phyloP scores from a whole-genome alignment of 2,888 invertebrate genomes.

The Argyresthia albistria region DNA sequence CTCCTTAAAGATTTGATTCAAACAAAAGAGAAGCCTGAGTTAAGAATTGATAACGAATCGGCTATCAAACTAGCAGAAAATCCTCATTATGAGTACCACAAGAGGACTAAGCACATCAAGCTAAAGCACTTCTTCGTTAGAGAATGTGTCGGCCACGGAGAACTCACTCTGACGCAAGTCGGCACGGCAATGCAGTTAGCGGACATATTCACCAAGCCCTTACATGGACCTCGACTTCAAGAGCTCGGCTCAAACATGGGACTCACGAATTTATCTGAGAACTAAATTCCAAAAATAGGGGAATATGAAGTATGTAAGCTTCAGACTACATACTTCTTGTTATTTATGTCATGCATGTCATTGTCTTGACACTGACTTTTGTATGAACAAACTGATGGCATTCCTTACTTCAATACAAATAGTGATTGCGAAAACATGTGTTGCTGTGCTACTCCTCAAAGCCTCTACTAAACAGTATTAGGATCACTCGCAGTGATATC shows the following conservation, averaged over 20 bases:
- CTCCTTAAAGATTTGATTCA: too few relatives aligned
- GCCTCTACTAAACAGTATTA: too few relatives aligned
- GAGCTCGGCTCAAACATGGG: background rate
- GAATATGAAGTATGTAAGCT: too few relatives aligned
- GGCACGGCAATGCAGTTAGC: constrained; percentile 5
- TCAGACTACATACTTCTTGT: too few relatives aligned
- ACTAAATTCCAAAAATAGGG: too few relatives aligned
- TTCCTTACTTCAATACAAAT: too few relatives aligned
- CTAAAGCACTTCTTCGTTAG: constrained; percentile 7
- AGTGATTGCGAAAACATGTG: too few relatives aligned
- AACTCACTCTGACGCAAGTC: background rate
- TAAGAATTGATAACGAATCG: constrained; percentile 17
- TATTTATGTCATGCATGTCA: too few relatives aligned
- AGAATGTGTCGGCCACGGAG: background rate
- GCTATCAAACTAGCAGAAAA: constrained; percentile 17
- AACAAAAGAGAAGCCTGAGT: constrained; percentile 4
- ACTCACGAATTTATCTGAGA: background rate
- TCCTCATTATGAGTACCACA: constrained; percentile 14
- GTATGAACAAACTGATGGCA: too few relatives aligned
- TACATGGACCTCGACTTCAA: constrained; percentile 1
- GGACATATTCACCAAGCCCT: constrained; percentile 9
- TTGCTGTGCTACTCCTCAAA: too few relatives aligned
- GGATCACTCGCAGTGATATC: too few relatives aligned
- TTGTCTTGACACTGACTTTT: too few relatives aligned
- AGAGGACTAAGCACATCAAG: constrained; percentile 17